Evolutionary conservation across 2,797 vertebrate species (phyloP), one percentile per base, ranked within the genome.

Genomic region (Spinus pinus): DNA sequence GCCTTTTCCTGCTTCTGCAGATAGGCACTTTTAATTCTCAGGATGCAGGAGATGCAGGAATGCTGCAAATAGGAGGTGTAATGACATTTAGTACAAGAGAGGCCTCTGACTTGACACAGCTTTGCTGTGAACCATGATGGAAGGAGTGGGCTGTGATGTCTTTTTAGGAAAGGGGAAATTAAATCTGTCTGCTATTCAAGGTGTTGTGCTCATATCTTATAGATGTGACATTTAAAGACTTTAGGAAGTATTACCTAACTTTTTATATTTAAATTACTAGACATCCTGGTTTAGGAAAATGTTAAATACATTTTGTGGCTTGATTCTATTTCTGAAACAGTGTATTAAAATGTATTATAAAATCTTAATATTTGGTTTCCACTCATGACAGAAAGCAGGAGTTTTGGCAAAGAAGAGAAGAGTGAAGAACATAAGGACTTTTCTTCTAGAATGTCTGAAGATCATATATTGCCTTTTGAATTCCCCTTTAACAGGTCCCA

Each of bases 381-480:
- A 24, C 42, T 79, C 44, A 4, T 51, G 90, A 88, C 90, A 89
- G 96, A 90, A 64, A 83, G 24, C 67, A 47, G n/a, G 56, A 58
- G 24, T 74, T 95, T 89, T 81, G 89, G 49, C 37, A 90, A 49
- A 57, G 9, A 20, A 47, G 35, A 35, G 18, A 12, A 64, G 23
- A 86, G 12, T 41, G 87, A 96, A 78, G 93, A 95, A 10, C 14
- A 25, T 8, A 41, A 87, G 25, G 47, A 22, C 13, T 18, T 79
- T 62, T 31, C 12, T 64, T 95, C 82, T 62, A 80, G 27, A 3
- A 49, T 97, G 35, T 80, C 81, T 7, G 81, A 94, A 73, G 65
- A 79, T 58, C 37, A 54, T 23, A 57, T 97, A 50, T 88, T 97
- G 53, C 97, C 97, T 74, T 98, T 97, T 20, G 70, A 95, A 79